Evolutionary conservation across 1,140 invertebrate genomes (phyloP), one percentile per base, ranked within the genome.

Genomic region (Oncopeltus fasciatus): DNA sequence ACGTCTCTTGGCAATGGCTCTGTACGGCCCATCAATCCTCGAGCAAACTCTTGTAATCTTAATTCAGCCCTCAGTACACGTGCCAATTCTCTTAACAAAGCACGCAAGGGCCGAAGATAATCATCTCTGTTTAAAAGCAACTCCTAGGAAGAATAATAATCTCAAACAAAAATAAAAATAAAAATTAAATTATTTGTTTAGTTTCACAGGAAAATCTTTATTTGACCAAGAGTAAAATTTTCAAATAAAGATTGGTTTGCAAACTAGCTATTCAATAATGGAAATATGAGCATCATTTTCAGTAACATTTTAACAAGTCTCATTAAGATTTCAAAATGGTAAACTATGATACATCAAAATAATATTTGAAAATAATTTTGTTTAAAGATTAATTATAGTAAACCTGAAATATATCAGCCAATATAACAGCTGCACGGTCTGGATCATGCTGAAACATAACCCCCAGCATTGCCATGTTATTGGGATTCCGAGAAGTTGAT

Each of bases 111-210:
- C 8, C 90, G 79, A 16, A 95, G 74, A 73, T 91, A 95, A 74
- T 97, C 93, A 67, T 98, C 94, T 20, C 88, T 81, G 64, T 91
- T 90, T 62, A 88, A 76, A 38, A 97, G 69, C 60, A 96, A 74
- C 71, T 97, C 93, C 74, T 91, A 79, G 65, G 86, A 46, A 44
- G 20, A 59, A 12, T 26, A 5, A 46, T 20, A 18, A 46, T 2
- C 16, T n/a, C 18, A n/a, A 44, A 12, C 18, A 5, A 46, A 46
- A 20, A 46, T 20, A 9, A 1, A 46, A 46, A 46, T 38, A 16
- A 38, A 38, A 38, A 38, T 38, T 16, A 38, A n/a, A n/a, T n/a
- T n/a, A n/a, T n/a, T n/a, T n/a, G n/a, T n/a, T n/a, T n/a, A n/a
- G n/a, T n/a, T n/a, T n/a, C n/a, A n/a, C n/a, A n/a, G n/a, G n/a